A percentile compares a stretch with the other conserved stretches of the same genome.
Evolutionary conservation across 2,888 invertebrate species (phyloP).

Genomic region (Serrognathus titanus): DNA sequence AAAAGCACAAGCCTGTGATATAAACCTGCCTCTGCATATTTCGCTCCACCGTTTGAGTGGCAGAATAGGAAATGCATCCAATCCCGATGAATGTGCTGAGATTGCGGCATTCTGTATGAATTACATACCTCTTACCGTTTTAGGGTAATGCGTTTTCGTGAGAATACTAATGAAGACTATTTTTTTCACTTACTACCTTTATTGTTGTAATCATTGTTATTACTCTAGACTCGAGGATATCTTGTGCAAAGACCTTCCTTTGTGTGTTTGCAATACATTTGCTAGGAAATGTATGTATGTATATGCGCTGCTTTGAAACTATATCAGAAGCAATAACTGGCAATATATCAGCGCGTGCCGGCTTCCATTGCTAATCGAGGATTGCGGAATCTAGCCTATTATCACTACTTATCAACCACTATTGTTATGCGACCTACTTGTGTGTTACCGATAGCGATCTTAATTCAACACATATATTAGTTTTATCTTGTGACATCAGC

Average conservation of each 20-base stretch:
- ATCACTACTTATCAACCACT: slow-evolving; percentile 5
- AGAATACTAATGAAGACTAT: not conserved
- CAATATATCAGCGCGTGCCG: slow-evolving; percentile 5
- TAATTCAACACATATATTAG: not conserved
- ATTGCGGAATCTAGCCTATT: slow-evolving; percentile 6
- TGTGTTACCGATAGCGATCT: not conserved
- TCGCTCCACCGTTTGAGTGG: slow-evolving; percentile 1
- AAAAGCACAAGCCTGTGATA: slow-evolving; percentile 1
- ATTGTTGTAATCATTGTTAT: not conserved
- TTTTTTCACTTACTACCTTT: not conserved
- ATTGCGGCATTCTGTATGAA: not conserved
- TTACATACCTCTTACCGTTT: not conserved
- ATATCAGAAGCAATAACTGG: slow-evolving; percentile 6
- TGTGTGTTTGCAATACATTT: too few relatives aligned
- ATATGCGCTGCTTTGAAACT: not conserved
- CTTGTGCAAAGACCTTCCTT: too few relatives aligned
- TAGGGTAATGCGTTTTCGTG: not conserved
- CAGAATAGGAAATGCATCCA: slow-evolving; percentile 2
- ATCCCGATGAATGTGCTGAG: not conserved
- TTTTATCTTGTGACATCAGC: not conserved
- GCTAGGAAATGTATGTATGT: too few relatives aligned
- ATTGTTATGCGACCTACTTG: slow-evolving; percentile 5
- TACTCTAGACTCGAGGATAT: too few relatives aligned
- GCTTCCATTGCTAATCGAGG: slow-evolving; percentile 1
- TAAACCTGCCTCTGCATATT: not conserved